Base-by-base conservation (phyloP, 1,140 invertebrate species). In the Drosophila burlai region DNA sequence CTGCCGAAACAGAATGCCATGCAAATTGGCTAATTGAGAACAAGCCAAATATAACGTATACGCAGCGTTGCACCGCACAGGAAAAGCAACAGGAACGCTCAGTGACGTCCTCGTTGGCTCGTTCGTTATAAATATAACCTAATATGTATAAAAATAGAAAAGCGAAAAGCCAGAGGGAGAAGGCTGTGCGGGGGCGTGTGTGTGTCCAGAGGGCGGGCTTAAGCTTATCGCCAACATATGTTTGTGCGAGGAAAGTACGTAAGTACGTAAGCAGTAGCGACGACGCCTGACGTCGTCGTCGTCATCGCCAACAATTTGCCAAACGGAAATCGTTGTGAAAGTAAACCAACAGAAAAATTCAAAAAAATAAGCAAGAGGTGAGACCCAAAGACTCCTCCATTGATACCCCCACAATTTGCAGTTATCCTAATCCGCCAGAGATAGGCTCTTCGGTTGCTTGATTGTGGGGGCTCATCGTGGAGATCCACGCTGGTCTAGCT, bases 101-200 rank as follows among this genome's bases (percentile, higher is more conserved):
- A 7, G 58, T 84, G 69, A 85, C 78, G 74, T 81, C 50, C 66
- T 55, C 34, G 34, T 68, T 60, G 36, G 15, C 42, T 47, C 29
- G 29, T 29, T 49, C 29, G 49, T 26, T 83, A 73, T 83, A 87
- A 76, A 86, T 80, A 83, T 71, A 87, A 58, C 54, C 62, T 34
- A 68, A 81, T 86, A 40, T 71, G 60, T 80, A 52, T 87, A 86
- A 76, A 87, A 83, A 86, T 86, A 86, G 83, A 49, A 52, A 13
- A n/a, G 15, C 16, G 31, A 55, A 61, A 24, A 34, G 31, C 31
- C 36, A 6, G 4, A 6, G 26, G 10, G 10, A 63, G 42, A 50
- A 31, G 46, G 60, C 18, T 34, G n/a, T 11, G 60, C 36, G 29
- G 18, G 16, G 47, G 24, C 16, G 50, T 3, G 18, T 38, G 80